Evolutionary conservation across 1,140 invertebrate species (phyloP), one percentile per base, ranked within the genome.

Genomic region (Sitodiplosis mosellana): DNA sequence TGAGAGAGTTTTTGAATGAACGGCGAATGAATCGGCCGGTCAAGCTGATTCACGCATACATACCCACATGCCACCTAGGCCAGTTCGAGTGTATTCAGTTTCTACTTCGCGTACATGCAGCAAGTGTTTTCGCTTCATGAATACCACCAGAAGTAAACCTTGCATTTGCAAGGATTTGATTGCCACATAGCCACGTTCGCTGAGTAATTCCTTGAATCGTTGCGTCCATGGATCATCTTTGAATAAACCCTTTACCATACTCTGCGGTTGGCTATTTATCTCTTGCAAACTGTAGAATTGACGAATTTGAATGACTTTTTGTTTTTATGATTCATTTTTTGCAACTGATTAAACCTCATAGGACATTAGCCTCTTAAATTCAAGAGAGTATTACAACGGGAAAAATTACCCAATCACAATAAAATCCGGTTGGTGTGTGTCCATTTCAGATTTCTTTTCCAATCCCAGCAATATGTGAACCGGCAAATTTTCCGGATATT

Each of bases 161-260:
- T 88, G 83, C 45, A 90, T 69, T 45, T 83, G 70, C 46, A 81
- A 75, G 1, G 75, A 80, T 58, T 81, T 80, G 4, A 87, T 69
- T 56, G 82, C 82, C 1, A 91, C 76, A 65, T 83, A 89, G 34
- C 80, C 74, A 58, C 76, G 74, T 7, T 69, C 60, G 38, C 75
- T 74, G 14, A 93, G 65, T 40, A 77, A 61, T 50, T 82, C 75
- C 55, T 79, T 84, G 45, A 83, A 76, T 41, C 72, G 69, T 56
- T 75, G 74, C 17, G 84, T 86, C 87, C 87, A 92, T 5, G 83
- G 77, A 67, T 90, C 86, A 54, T 83, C 78, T 62, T 86, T 83
- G 33, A 92, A 60, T 14, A 81, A 70, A 52, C 88, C 83, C 59
- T 83, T 69, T 18, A 91, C 58, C 57, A 87, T 76, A 63, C 88